Base-by-base conservation (phyloP, 1,140 invertebrate species). In the Elysia chlorotica region DNA sequence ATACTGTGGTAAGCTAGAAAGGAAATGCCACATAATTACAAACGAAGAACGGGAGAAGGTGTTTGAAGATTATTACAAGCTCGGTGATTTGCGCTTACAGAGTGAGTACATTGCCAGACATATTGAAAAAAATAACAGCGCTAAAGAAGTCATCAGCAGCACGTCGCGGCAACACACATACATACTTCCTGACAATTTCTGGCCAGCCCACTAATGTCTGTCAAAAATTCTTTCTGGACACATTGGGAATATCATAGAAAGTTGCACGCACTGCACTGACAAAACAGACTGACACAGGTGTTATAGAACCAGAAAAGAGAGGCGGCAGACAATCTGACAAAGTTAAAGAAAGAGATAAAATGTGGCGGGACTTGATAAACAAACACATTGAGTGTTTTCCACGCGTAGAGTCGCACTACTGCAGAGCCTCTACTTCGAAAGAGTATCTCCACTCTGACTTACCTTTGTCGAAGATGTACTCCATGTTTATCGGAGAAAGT, bases 401-500 rank as follows among this genome's bases (percentile, higher is more conserved):
- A 36, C 17, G 35, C 2, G 23, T 62, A 23, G 35, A 71, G 37
- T 71, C 54, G 2, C 56, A 71, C 28, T 71, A 59, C 35, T 71
- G 69, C 57, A 25, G 69, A 25, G 36, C 53, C 21, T 71, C 69
- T 23, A 62, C 69, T 10, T 62, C 54, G 2, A 61, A 61, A 37
- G 69, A 71, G 28, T 71, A 71, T 28, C 36, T 71, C 21, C 17
- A 61, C 28, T 17, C 31, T 2, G 70, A 56, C 23, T 38, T 62
- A 28, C 62, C 25, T 23, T n/a, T 72, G 23, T 36, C 56, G 2
- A 72, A 72, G 30, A 63, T 72, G 70, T 72, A 63, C 21, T 1
- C 14, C n/a, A 35, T 72, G 70, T 72, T 37, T n/a, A 30, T 30
- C 10, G 36, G 28, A 2, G 28, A 72, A 41, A 63, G 19, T 72